phyloP scores from a whole-genome alignment of 2,797 vertebrate species.

The Hemitrygon akajei region DNA sequence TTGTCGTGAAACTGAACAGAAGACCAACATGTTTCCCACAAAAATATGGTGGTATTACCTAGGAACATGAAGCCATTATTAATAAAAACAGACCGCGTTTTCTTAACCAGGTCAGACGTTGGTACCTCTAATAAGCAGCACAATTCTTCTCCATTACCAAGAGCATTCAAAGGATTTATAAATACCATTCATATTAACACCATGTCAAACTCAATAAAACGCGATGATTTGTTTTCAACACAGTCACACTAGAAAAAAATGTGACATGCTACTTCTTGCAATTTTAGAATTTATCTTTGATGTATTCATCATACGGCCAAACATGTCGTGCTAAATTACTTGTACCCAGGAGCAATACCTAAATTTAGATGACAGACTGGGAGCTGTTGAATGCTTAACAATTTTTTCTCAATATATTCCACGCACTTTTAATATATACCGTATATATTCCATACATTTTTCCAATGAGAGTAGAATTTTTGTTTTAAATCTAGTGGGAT shows the following conservation, averaged over 20 bases:
- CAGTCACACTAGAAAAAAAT: neutral
- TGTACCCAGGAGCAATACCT: neutral
- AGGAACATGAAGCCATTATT: too few relatives aligned
- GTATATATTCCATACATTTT: too few relatives aligned
- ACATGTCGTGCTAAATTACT: neutral
- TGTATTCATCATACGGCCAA: neutral
- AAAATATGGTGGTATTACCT: neutral
- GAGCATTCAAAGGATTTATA: neutral
- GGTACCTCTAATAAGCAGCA: neutral
- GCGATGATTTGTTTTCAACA: neutral
- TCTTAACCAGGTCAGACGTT: neutral
- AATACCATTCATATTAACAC: neutral
- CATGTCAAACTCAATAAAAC: neutral
- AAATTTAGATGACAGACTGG: neutral
- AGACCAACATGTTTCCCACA: neutral
- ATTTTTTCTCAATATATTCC: neutral
- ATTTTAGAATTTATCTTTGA: slow-evolving; percentile 16
- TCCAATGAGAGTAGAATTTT: neutral
- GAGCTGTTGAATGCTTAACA: neutral
- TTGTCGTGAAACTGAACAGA: neutral
- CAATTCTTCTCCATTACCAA: neutral
- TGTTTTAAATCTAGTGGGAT: neutral
- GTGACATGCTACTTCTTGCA: slow-evolving; percentile 18
- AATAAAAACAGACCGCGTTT: too few relatives aligned
- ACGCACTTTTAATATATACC: too few relatives aligned